Percentiles rank a stretch among this genome's conserved stretches.
Conservation (phyloP, 2,888 invertebrate genomes). For the Melieria picta region DNA sequence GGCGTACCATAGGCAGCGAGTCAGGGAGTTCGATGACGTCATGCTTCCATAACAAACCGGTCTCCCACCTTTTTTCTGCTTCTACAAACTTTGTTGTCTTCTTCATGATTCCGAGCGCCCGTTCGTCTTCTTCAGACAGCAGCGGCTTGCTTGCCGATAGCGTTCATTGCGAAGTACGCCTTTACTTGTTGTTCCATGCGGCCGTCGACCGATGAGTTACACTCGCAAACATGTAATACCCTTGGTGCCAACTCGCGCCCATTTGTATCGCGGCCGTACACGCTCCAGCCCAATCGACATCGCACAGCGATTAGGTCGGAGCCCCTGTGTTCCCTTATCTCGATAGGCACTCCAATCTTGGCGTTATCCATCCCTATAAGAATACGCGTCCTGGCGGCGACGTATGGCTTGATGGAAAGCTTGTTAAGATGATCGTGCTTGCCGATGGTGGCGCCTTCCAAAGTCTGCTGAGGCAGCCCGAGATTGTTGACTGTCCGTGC, state of each 20-base stretch:
- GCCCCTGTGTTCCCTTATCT: constrained; percentile 1
- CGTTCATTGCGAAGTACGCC: not conserved
- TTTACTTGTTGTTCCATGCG: too few species aligned
- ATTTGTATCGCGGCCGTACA: constrained; percentile 31
- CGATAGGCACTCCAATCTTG: not conserved
- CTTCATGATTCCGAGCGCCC: constrained; percentile 32
- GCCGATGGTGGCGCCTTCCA: too few species aligned
- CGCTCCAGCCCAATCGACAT: constrained; percentile 38
- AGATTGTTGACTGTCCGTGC: too few species aligned
- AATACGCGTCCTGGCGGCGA: too few species aligned
- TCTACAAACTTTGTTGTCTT: constrained; percentile 26
- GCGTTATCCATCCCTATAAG: too few species aligned
- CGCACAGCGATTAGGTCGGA: constrained; percentile 35
- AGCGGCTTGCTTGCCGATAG: constrained; percentile 21
- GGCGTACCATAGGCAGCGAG: constrained; percentile 34
- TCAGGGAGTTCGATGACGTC: constrained; percentile 31
- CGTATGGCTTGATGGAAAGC: too few species aligned
- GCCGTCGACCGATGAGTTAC: too few species aligned
- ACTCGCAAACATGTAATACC: constrained; percentile 18
- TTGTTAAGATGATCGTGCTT: too few species aligned
- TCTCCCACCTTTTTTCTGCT: constrained; percentile 33
- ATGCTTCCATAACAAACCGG: constrained; percentile 29
- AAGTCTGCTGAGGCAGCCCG: too few species aligned
- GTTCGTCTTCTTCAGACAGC: constrained; percentile 12
- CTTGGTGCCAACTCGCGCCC: not conserved